Evolutionary conservation across 1,140 invertebrate species (phyloP), one percentile per base, ranked within the genome.

Genomic region (Panulirus ornatus): DNA sequence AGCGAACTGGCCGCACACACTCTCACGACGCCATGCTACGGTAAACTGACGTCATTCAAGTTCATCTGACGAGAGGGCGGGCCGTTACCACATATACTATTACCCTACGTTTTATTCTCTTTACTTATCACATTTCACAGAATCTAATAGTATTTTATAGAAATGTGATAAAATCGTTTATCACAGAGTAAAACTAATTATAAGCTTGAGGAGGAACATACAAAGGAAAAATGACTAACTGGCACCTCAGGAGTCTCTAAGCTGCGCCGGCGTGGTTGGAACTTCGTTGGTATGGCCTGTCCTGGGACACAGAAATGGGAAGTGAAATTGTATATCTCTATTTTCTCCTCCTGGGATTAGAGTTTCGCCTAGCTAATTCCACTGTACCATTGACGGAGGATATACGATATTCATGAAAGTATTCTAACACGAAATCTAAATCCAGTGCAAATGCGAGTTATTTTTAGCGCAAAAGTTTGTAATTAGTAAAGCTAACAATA

Each of bases 1-100:
- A 75, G 73, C 84, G 51, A 76, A 78, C 66, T 51, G 66, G 27
- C n/a, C 58, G 34, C 70, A 91, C 91, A 90, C 87, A 51, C 84
- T 66, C 81, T 63, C 91, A 54, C 73, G 8, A 63, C 63, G 63
- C 70, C 38, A 47, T 54, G 38, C 83, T 71, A 91, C 63, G 54
- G 82, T 85, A 90, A 70, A 85, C 82, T 84, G 82, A 36, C 66
- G 66, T 71, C 83, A 71, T 19, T 47, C 63, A 16, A 51, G 42
- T 71, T 70, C 66, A 47, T 71, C 38, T 44, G 70, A 19, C 66
- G 14, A 40, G 83, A 36, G 44, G 40, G 9, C n/a, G 3, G 16
- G 2, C 8, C 27, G 83, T 85, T 73, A 42, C 42, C 83, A 71
- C 11, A 16, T 85, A 16, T 44, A 34, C 27, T 73, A 73, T 54